Evolutionary conservation across 2,888 invertebrate species (phyloP).

Genomic region (Eulithis prunata): DNA sequence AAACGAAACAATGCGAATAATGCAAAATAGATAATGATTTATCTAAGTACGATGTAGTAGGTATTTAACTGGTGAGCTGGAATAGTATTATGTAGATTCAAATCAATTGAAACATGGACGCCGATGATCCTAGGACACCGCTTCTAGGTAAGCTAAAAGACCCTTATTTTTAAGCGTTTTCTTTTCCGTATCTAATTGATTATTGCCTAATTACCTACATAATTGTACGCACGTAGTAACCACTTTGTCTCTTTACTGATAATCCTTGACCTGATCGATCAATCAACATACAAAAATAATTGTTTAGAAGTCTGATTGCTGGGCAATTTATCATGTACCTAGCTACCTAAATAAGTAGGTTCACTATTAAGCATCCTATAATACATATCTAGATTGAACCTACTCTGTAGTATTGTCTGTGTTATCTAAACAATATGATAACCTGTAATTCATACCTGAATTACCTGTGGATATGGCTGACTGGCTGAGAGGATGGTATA

Average conservation of each 20-base stretch:
- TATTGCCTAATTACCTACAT: neutral
- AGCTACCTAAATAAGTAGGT: no score
- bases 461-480: no score
- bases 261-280: constrained; percentile 11
- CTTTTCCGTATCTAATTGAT: neutral
- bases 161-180: no score
- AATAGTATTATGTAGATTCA: neutral
- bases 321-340: no score
- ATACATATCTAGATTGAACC: no score
- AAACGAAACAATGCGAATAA: neutral
- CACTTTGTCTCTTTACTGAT: constrained; percentile 4
- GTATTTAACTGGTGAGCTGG: neutral
- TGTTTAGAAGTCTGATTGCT: no score
- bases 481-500: no score
- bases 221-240: neutral
- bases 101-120: constrained; percentile 47
- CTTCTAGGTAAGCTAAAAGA: constrained; percentile 49
- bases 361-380: no score
- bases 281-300: neutral
- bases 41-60: constrained; percentile 2
- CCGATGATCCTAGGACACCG: constrained; percentile 58
- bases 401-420: no score
- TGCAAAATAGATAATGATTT: constrained; percentile 16
- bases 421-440: no score
- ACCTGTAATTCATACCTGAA: no score